A percentile compares a stretch with the other conserved stretches of the same genome.
These are phyloP conservation scores for Chrysopa pallens DNA, from an alignment of 1,140 invertebrate species.

Conservation along the genomic window DNA sequence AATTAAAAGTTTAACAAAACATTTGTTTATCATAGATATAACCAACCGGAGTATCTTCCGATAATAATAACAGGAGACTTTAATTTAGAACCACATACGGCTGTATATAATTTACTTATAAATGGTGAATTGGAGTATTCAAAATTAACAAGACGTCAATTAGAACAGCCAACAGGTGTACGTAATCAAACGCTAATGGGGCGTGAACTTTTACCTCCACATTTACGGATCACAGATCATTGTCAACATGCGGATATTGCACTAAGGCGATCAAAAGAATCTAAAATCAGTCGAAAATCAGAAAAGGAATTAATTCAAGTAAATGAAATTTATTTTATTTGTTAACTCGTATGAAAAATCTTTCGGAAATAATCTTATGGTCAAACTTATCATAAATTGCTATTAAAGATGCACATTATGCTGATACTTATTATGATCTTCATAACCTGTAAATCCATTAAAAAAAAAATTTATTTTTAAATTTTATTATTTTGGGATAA, in stretches of 20 bases:
- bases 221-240: conserved; percentile 37
- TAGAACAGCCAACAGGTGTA: conserved; percentile 10
- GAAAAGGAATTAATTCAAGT: conserved; percentile 11
- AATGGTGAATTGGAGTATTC: conserved; percentile 42
- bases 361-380: no score
- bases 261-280: conserved; percentile 14
- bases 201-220: conserved; percentile 28
- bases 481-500: no score
- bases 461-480: no score
- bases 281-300: conserved; percentile 6
- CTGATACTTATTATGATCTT: no score
- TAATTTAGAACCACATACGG: conserved; percentile 55
- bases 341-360: no score
- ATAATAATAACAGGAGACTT: conserved; percentile 80
- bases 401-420: no score
- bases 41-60: conserved; percentile 37
- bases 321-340: background rate
- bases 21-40: conserved; percentile 1
- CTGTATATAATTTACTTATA: conserved; percentile 52
- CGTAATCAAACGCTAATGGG: conserved; percentile 2
- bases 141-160: conserved; percentile 20
- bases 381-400: no score
- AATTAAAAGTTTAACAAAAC: no score
- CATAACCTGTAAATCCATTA: no score
- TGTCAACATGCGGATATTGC: conserved; percentile 41